Base-by-base conservation (phyloP, 2,113 vertebrate genomes). In the Thryonomys swinderianus region DNA sequence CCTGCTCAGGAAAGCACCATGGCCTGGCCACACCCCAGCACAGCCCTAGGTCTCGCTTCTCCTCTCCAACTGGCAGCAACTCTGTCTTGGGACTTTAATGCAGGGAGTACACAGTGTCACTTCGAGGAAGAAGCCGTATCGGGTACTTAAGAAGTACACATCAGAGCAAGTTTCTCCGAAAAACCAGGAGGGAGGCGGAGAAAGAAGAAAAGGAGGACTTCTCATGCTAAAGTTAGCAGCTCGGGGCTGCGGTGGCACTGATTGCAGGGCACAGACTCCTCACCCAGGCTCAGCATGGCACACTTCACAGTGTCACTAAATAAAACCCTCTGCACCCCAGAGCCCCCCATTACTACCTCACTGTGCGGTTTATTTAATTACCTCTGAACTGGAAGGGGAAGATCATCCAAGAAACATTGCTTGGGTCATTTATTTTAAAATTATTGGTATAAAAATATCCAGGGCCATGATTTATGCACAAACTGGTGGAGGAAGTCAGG, bases 221-320 rank as follows among this genome's bases (percentile, higher is more conserved):
- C 97, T 97, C 69, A 0, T 0, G 81, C 98, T 98, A 98, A 98
- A 98, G 96, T 98, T 97, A 98, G 98, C 96, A 48, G 94, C 95
- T 85, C 97, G 85, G 59, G 87, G 97, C 69, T 93, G 91, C 97
- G 97, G 97, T 97, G 98, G 97, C 98, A 96, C 97, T 97, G 98
- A 98, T 96, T 94, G 96, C 94, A 97, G 97, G 97, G 95, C 94
- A 45, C 74, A 78, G 45, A 74, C 45, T 16, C 74, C 45, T 78
- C 74, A 51, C 74, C 74, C 42, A 5, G 45, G 74, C 74, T 95
- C 93, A 61, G 95, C 2, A 21, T 97, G 98, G 94, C 85, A 97
- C 93, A 62, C 95, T 95, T 81, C n/a, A 88, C 81, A 3, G 83
- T 55, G 88, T 61, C 92, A 96, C 89, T 96, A 96, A 94, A 67